Evolutionary conservation across 2,113 vertebrate species (phyloP).

Genomic region (Protomyctophum bolini): DNA sequence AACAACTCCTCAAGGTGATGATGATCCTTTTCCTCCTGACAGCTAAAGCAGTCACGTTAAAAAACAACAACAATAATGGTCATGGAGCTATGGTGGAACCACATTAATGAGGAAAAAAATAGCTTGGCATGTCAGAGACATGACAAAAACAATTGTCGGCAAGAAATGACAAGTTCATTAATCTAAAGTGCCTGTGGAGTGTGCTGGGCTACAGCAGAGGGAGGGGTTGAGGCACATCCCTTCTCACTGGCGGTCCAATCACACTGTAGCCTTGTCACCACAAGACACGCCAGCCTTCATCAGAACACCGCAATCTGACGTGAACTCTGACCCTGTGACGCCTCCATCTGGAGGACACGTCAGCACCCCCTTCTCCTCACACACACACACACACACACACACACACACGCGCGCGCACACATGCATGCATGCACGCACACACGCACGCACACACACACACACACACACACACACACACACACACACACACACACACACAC

Average conservation of each 20-base stretch:
- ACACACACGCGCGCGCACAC: background rate
- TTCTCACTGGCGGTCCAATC: conserved; percentile 41
- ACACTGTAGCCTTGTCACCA: conserved; percentile 50
- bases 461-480: background rate
- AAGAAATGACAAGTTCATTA: conserved; percentile 67
- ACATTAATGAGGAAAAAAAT: conserved; percentile 36
- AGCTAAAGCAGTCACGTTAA: conserved; percentile 21
- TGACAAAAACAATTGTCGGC: conserved; percentile 40
- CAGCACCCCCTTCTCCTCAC: conserved; percentile 36
- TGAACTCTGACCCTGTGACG: conserved; percentile 67
- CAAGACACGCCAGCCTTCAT: conserved; percentile 59
- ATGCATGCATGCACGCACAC: too few species aligned
- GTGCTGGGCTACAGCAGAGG: conserved; percentile 19
- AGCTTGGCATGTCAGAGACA: conserved; percentile 23
- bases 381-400: background rate
- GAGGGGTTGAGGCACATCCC: conserved; percentile 36
- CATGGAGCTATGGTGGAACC: background rate
- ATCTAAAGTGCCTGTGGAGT: conserved; percentile 49
- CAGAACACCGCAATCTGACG: conserved; percentile 60
- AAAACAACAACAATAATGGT: conserved; percentile 10
- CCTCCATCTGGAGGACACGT: conserved; percentile 60
- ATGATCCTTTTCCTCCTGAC: background rate
- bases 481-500: conserved; percentile 7
- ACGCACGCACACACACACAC: background rate
- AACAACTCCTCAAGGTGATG: conserved; percentile 11